Base-by-base conservation (phyloP, 2,888 invertebrate species). In the Liopterus haemorrhoidalis region DNA sequence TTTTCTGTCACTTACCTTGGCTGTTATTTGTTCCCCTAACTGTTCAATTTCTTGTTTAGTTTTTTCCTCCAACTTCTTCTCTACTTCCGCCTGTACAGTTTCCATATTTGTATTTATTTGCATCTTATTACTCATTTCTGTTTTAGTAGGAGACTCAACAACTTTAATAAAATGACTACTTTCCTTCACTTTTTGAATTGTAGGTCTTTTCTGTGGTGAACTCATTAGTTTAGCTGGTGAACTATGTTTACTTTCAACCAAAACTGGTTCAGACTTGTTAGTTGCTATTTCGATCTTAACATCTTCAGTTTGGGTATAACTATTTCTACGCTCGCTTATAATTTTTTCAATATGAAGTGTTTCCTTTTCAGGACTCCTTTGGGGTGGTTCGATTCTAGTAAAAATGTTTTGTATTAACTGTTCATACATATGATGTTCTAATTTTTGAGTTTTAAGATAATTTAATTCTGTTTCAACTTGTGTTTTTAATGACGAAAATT, bases 391-490 rank as follows among this genome's bases (percentile, higher is more conserved):
- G 16, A 62, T 42, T 42, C 54, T 55, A 39, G 51, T 41, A 36
- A 58, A 51, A 30, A 57, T 50, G 25, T 52, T 63, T 56, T 69
- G 69, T 52, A 76, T 72, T 63, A 74, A 71, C 55, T 70, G 70
- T 28, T 70, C 70, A 57, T 75, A 75, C 57, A 73, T 76, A 41
- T 70, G 71, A 48, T 72, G 65, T 58, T 75, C 72, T 57, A 71
- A 63, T 57, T 69, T 68, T 72, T 77, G 71, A 72, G 74, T 59
- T 66, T 68, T 57, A 69, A 75, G 50, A 69, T 69, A 61, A 64
- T 71, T 59, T 39, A 68, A 55, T 55, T 68, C 67, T 20, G 53
- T 54, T 48, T 67, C 64, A 19, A 67, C 63, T 52, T 65, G 62
- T 25, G 52, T 50, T 48, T 58, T 63, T 38, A 67, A 59, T 41